These are phyloP conservation scores for Salticus scenicus DNA, from an alignment of 2,888 invertebrate genomes.

Conservation along the genomic window DNA sequence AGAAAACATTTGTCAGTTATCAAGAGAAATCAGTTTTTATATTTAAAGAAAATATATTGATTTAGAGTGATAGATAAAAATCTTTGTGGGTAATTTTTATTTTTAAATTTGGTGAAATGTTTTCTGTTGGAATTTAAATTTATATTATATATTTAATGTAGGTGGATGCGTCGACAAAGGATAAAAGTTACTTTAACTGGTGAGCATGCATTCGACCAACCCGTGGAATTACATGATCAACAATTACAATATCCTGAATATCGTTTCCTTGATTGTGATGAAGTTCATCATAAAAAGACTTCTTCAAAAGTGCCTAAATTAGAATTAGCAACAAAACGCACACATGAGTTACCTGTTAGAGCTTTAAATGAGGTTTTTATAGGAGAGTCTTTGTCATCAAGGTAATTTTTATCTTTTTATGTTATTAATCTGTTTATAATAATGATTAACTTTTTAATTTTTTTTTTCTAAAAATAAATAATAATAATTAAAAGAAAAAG, in stretches of 20 bases:
- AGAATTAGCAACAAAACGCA: slow-evolving; percentile 69
- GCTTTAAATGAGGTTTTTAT: slow-evolving; percentile 99
- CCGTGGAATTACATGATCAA: slow-evolving; percentile 85
- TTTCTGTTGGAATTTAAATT: too few relatives aligned
- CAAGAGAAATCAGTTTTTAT: too few relatives aligned
- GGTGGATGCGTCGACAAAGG: slow-evolving; percentile 90
- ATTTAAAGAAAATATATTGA: too few relatives aligned
- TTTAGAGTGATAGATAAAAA: too few relatives aligned
- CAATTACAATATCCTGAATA: slow-evolving; percentile 79
- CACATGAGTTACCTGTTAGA: slow-evolving; percentile 86
- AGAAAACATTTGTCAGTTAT: too few relatives aligned
- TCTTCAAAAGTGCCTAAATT: slow-evolving; percentile 66
- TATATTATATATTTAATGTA: too few relatives aligned
- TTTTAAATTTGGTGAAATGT: too few relatives aligned
- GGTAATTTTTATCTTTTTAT: slow-evolving; percentile 73
- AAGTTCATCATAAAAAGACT: slow-evolving; percentile 72
- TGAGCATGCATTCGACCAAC: slow-evolving; percentile 80
- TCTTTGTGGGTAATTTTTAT: too few relatives aligned
- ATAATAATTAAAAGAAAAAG: too few relatives aligned
- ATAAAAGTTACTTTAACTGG: slow-evolving; percentile 91
- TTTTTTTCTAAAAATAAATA: too few relatives aligned
- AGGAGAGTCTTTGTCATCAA: slow-evolving; percentile 95
- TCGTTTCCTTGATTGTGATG: slow-evolving; percentile 76
- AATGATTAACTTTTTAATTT: too few relatives aligned
- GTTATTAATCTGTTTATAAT: too few relatives aligned